Base-by-base conservation (phyloP, 1,140 invertebrate genomes). In the Hyposmocoma kahamanoa region DNA sequence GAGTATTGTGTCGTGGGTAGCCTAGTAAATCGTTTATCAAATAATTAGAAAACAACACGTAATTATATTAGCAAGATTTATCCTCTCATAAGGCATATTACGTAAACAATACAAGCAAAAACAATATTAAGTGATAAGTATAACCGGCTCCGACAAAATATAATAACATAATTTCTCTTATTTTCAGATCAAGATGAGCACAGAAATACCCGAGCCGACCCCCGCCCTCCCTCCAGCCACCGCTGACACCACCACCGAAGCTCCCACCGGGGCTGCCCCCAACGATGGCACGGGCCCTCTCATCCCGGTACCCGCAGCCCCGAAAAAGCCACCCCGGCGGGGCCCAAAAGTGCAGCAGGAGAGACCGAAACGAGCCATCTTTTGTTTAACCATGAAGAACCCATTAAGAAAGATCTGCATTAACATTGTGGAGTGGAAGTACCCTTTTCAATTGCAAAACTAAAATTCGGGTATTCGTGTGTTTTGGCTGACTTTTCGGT, bases 361-460 rank as follows among this genome's bases (percentile, higher is more conserved):
- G 88, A 90, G 97, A 67, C 97, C 97, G 8, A 91, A 91, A 63
- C 88, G 97, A 50, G 97, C 97, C 0, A 91, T 99, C 53, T 98
- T 97, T 79, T 99, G 97, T 87, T 90, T 99, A 48, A 91, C 91
- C 28, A 89, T 99, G 50, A 97, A 97, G 79, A 99, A 99, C 88
- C 98, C 98, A n/a, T 67, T 99, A 30, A 89, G 98, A 56, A 98
- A 97, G 77, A 80, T 98, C 50, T 99, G 97, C 87, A 99, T 99
- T 70, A 92, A 93, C 73, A 92, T 99, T 62, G 97, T 99, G 56
- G 98, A 99, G 87, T 99, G 97, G 97, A 99, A 98, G 96, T 98
- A 98, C 96, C 95, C 94, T 96, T 96, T 95, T 84, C 1, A 34
- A 36, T 36, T 17, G 6, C 5, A 26, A 26, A 26, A 26, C 24